These are phyloP conservation scores for Seira sanloemensis DNA, from an alignment of 2,888 invertebrate species.

Conservation along the genomic window DNA sequence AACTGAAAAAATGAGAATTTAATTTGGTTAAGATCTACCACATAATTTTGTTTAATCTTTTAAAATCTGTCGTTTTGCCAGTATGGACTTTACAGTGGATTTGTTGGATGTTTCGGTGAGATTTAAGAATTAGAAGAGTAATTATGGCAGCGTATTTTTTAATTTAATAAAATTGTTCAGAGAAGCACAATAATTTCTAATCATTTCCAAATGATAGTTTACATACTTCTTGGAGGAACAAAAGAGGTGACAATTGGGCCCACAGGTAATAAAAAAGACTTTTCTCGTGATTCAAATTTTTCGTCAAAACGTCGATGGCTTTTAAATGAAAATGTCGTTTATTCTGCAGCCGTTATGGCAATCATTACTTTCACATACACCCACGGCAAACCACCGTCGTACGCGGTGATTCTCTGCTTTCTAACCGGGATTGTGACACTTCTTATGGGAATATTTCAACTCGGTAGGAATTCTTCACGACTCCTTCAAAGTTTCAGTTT, in stretches of 20 bases:
- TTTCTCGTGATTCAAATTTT: neutral
- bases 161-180: too few relatives aligned
- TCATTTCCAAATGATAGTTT: too few relatives aligned
- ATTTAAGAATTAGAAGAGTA: too few relatives aligned
- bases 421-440: conserved; percentile 70
- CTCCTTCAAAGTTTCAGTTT: too few relatives aligned
- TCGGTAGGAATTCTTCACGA: too few relatives aligned
- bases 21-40: conserved; percentile 4
- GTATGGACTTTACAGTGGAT: conserved; percentile 71
- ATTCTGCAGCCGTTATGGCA: conserved; percentile 69
- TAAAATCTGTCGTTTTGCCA: conserved; percentile 1
- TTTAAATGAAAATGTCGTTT: conserved; percentile 12
- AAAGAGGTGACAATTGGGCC: conserved; percentile 63
- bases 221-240: conserved; percentile 72
- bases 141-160: too few relatives aligned
- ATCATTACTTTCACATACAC: conserved; percentile 71
- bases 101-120: conserved; percentile 71
- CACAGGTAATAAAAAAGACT: conserved; percentile 43
- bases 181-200: too few relatives aligned
- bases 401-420: conserved; percentile 70
- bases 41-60: conserved; percentile 12
- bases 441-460: conserved; percentile 70
- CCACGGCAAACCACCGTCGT: conserved; percentile 67
- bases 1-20: neutral
- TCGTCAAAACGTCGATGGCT: neutral